Evolutionary conservation across 2,888 invertebrate genomes (phyloP), one percentile per base, ranked within the genome.

Genomic region (Fabriciana adippe): DNA sequence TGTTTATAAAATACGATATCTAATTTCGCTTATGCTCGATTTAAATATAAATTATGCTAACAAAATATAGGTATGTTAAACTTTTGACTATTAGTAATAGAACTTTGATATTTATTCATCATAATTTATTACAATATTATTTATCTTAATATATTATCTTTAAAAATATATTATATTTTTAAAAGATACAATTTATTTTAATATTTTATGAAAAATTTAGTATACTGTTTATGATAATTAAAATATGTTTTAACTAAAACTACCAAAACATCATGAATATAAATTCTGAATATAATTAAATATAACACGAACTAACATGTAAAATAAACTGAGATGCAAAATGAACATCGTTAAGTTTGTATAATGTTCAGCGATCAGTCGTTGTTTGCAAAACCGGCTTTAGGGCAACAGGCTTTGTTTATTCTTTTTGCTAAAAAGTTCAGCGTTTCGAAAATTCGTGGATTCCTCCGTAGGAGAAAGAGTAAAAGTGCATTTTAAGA

Each of bases 381-480:
- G 62, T 56, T 61, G 66, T 64, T 67, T 64, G 67, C 71, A 66
- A 71, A 73, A 73, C 73, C 73, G 70, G 73, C 72, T 70, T 66
- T 63, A 67, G 69, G 61, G 54, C 62, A 66, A 50, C 64, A 51
- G 64, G 55, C 47, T 55, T 65, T 69, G 59, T 67, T 67, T 67
- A 71, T 71, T 71, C 67, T 65, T 61, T 54, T 61, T 62, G 50
- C 45, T 60, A 68, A 65, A 68, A 71, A 67, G 62, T 71, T 65
- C 18, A 55, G 51, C 62, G 50, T 48, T 62, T 21, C 56, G 41
- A 63, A 59, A 64, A 64, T 65, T 57, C 47, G 18, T 55, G 31
- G 31, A 55, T 47, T 41, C 59, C 35, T 57, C 55, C 35, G 54
- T 35, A 55, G 48, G 21, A 50, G 18, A 59, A 31, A 50, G 45